Percentiles rank a stretch among this genome's conserved stretches.
Conservation (phyloP, 2,888 invertebrate species). For the Polymixis flavicincta region DNA sequence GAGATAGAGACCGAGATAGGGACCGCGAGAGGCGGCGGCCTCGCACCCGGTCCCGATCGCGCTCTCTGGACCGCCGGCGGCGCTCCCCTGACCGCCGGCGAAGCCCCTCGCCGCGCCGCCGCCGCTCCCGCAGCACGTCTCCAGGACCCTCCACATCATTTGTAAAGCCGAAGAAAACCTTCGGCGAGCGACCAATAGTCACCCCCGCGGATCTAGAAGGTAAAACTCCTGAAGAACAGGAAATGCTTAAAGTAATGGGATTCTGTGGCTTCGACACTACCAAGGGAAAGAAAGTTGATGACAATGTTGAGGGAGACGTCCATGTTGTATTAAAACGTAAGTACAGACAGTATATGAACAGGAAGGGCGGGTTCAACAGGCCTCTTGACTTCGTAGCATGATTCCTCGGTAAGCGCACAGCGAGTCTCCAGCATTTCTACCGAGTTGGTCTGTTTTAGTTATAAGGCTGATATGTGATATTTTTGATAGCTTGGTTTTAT, state of each 20-base stretch:
- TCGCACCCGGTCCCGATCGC: conserved; percentile 84
- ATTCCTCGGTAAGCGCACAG: conserved; percentile 53
- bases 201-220: conserved; percentile 97
- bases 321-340: conserved; percentile 98
- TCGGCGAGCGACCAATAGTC: conserved; percentile 92
- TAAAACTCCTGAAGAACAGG: conserved; percentile 97
- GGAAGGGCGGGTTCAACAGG: conserved; percentile 99
- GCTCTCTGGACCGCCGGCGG: conserved; percentile 84
- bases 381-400: conserved; percentile 98
- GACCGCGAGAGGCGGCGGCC: conserved; percentile 85
- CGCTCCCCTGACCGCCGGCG: conserved; percentile 85
- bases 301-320: conserved; percentile 98
- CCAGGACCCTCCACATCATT: conserved; percentile 84
- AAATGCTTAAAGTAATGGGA: conserved; percentile 99
- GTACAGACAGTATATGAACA: conserved; percentile 99
- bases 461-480: conserved; percentile 76
- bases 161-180: conserved; percentile 82
- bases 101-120: conserved; percentile 76
- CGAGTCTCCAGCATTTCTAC: conserved; percentile 31
- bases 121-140: conserved; percentile 82
- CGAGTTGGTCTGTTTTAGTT: conserved; percentile 59
- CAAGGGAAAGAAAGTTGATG: conserved; percentile 98
- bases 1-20: conserved; percentile 80
- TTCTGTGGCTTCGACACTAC: conserved; percentile 99
- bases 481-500: conserved; percentile 65